Percentiles rank a stretch among this genome's conserved stretches.
phyloP scores from a whole-genome alignment of 2,888 invertebrate species.

The Cremastinae sp. region DNA sequence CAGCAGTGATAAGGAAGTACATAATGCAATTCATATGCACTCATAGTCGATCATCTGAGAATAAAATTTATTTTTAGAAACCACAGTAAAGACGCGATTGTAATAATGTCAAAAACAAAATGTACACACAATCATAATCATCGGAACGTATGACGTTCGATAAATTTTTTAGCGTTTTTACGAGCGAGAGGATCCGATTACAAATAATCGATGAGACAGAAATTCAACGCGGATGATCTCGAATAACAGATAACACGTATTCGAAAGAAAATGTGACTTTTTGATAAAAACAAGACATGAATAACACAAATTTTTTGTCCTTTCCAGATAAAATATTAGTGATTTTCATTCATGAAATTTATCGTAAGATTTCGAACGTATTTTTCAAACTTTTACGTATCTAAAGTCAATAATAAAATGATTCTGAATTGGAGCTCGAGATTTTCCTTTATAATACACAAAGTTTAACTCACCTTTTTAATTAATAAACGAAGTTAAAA shows the following conservation, averaged over 20 bases:
- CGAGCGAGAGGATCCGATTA: background rate
- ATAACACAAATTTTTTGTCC: background rate
- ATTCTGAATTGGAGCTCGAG: background rate
- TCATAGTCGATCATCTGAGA: too few relatives aligned
- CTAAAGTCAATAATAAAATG: background rate
- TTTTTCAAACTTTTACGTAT: conserved; percentile 3
- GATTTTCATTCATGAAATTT: conserved; percentile 15
- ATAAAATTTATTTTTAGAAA: too few relatives aligned
- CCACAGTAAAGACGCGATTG: too few relatives aligned
- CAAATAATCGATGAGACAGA: too few relatives aligned
- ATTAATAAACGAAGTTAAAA: conserved; percentile 13
- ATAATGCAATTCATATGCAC: too few relatives aligned
- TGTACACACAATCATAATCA: too few relatives aligned
- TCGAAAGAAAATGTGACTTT: background rate
- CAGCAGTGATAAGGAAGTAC: conserved; percentile 14
- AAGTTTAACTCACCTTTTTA: conserved; percentile 43
- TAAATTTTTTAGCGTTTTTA: too few relatives aligned
- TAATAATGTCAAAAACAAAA: too few relatives aligned
- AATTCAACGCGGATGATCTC: background rate
- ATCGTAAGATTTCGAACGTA: conserved; percentile 5
- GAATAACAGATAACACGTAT: conserved; percentile 18
- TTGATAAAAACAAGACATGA: background rate
- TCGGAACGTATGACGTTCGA: too few relatives aligned
- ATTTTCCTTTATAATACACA: conserved; percentile 10
- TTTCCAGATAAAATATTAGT: background rate